Evolutionary conservation across 2,888 invertebrate species (phyloP).

Genomic region (Andrena minutula): DNA sequence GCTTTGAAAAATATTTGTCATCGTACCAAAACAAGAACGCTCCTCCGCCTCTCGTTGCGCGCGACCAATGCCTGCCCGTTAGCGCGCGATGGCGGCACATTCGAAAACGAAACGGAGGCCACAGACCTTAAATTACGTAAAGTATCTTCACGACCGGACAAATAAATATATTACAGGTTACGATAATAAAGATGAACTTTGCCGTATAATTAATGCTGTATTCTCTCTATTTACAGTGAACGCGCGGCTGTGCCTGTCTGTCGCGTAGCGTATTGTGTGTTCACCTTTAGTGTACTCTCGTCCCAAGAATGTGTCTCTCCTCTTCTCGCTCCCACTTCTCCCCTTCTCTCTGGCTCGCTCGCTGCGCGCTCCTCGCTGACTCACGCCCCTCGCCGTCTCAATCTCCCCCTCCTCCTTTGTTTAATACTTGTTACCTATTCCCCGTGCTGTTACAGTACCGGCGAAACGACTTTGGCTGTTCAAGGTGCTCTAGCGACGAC

Average conservation of each 20-base stretch:
- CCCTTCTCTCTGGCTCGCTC: neutral
- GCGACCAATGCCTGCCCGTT: conserved; percentile 48
- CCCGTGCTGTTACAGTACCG: no score
- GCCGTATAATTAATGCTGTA: conserved; percentile 72
- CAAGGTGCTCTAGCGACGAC: no score
- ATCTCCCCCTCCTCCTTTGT: no score
- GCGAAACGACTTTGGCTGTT: no score
- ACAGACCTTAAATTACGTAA: conserved; percentile 65
- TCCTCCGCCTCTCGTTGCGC: conserved; percentile 19
- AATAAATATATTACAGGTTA: conserved; percentile 77
- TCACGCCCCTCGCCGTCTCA: neutral
- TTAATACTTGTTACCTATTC: no score
- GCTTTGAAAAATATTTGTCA: conserved; percentile 57
- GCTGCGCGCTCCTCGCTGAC: neutral
- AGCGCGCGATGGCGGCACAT: conserved; percentile 32
- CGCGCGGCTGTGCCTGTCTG: conserved; percentile 61
- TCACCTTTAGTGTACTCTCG: conserved; percentile 34
- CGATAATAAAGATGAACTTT: conserved; percentile 74
- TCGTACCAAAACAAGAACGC: conserved; percentile 37
- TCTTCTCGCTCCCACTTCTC: neutral
- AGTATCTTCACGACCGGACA: conserved; percentile 63
- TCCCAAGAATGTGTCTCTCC: conserved; percentile 25
- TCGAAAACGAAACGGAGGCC: conserved; percentile 57
- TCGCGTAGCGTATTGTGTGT: conserved; percentile 46
- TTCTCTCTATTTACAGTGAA: conserved; percentile 76